Conservation (phyloP, 2,797 vertebrate species). For the Crenuchus spilurus region DNA sequence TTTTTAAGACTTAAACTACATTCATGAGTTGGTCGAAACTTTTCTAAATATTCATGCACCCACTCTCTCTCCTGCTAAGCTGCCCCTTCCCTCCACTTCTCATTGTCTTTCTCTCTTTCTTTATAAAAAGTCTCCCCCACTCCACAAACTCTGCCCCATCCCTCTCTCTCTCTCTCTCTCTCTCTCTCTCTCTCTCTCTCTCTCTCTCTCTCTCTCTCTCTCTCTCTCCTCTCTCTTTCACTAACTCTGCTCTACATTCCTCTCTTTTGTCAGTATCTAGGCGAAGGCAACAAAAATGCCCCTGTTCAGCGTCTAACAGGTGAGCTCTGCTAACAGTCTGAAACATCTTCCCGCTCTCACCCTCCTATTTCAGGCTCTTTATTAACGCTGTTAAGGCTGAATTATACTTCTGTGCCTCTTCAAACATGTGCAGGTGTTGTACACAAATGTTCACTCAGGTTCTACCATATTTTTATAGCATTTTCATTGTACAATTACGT, state of each 20-base stretch:
- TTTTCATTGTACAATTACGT: too few relatives aligned
- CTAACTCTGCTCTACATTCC: background rate
- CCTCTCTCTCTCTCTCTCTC: background rate
- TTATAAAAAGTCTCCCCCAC: background rate
- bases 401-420: too few relatives aligned
- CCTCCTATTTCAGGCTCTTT: background rate
- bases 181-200: background rate
- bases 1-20: too few relatives aligned
- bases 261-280: background rate
- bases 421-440: too few relatives aligned
- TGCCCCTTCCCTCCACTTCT: background rate
- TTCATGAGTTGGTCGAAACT: background rate
- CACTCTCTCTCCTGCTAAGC: background rate
- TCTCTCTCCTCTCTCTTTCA: constrained; percentile 28
- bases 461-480: too few relatives aligned
- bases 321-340: background rate
- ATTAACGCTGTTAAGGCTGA: too few relatives aligned
- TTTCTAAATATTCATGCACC: background rate
- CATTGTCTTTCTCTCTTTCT: background rate
- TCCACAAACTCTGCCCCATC: constrained; percentile 8
- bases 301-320: background rate
- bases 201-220: background rate
- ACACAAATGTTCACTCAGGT: too few relatives aligned
- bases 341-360: background rate
- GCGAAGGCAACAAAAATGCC: background rate